These are phyloP conservation scores for Oegoconia quadripuncta DNA, from an alignment of 2,888 invertebrate species.

Conservation along the genomic window DNA sequence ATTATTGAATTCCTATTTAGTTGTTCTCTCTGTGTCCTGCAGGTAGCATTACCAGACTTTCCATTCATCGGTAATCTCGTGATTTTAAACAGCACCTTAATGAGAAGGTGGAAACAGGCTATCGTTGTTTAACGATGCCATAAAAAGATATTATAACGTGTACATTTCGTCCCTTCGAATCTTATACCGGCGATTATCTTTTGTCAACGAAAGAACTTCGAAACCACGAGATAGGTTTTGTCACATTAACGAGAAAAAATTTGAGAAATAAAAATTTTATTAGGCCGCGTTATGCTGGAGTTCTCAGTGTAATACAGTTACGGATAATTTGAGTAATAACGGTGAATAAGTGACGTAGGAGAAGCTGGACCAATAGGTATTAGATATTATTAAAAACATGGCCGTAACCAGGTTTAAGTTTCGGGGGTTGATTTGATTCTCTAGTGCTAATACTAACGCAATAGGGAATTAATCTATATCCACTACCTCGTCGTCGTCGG, in stretches of 20 bases:
- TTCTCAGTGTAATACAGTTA: neutral
- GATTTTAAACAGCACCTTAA: slow-evolving; percentile 8
- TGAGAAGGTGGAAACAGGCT: slow-evolving; percentile 13
- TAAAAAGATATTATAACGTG: slow-evolving; percentile 16
- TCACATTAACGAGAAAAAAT: neutral
- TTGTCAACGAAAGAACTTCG: neutral
- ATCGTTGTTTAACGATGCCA: slow-evolving; percentile 10
- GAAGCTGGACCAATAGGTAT: too few relatives aligned
- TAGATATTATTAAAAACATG: too few relatives aligned
- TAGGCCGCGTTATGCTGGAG: neutral
- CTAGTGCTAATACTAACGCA: too few relatives aligned
- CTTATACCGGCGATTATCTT: slow-evolving; percentile 1
- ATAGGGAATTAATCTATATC: too few relatives aligned
- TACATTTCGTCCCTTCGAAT: slow-evolving; percentile 8
- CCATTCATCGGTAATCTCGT: slow-evolving; percentile 4
- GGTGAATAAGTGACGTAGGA: too few relatives aligned
- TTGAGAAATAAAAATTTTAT: neutral
- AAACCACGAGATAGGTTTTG: neutral
- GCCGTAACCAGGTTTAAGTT: too few relatives aligned
- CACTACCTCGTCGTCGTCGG: too few relatives aligned
- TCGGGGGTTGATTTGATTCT: too few relatives aligned
- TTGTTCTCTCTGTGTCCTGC: too few relatives aligned
- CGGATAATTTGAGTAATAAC: neutral
- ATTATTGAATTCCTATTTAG: too few relatives aligned
- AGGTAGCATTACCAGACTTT: neutral